phyloP scores from a whole-genome alignment of 92 coral and sea anemone species.

The Micromussa lordhowensis region DNA sequence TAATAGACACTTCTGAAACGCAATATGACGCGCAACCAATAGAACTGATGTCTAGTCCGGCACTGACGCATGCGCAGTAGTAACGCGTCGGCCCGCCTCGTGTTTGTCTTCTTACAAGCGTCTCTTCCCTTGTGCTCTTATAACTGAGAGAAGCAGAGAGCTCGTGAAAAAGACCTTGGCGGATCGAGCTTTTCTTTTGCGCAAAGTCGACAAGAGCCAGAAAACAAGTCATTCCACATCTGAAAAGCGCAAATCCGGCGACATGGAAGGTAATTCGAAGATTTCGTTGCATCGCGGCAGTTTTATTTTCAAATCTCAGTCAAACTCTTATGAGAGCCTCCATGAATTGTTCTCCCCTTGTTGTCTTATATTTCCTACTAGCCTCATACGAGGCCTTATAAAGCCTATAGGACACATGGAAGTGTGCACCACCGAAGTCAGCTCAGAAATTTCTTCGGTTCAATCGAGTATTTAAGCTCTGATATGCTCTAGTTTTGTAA shows the following conservation, averaged over 20 bases:
- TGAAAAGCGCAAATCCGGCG: conserved; percentile 72
- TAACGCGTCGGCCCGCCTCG: conserved; percentile 78
- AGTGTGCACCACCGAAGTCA: conserved; percentile 47
- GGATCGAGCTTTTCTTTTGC: conserved; percentile 47
- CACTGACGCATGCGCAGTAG: conserved; percentile 80
- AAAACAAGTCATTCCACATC: conserved; percentile 70
- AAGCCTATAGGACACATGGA: conserved; percentile 64
- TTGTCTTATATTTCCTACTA: conserved; percentile 72
- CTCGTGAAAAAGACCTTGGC: conserved; percentile 48
- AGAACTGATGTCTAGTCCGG: neutral
- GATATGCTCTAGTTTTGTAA: conserved; percentile 19
- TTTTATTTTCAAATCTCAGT: conserved; percentile 70
- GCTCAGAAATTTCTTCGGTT: conserved; percentile 30
- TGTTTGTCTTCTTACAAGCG: conserved; percentile 80
- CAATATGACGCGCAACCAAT: conserved; percentile 1
- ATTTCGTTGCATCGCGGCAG: conserved; percentile 56
- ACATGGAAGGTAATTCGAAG: conserved; percentile 86
- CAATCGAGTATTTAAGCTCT: conserved; percentile 19
- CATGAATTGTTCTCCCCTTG: conserved; percentile 79
- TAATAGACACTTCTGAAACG: neutral
- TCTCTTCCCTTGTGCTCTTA: conserved; percentile 74
- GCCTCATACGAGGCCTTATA: conserved; percentile 71
- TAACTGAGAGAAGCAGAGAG: conserved; percentile 57
- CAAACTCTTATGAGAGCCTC: conserved; percentile 73
- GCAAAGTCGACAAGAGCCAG: conserved; percentile 69